Percentiles rank a stretch among this genome's conserved stretches.
Conservation (phyloP, 2,113 vertebrate genomes). For the Chionomys nivalis region DNA sequence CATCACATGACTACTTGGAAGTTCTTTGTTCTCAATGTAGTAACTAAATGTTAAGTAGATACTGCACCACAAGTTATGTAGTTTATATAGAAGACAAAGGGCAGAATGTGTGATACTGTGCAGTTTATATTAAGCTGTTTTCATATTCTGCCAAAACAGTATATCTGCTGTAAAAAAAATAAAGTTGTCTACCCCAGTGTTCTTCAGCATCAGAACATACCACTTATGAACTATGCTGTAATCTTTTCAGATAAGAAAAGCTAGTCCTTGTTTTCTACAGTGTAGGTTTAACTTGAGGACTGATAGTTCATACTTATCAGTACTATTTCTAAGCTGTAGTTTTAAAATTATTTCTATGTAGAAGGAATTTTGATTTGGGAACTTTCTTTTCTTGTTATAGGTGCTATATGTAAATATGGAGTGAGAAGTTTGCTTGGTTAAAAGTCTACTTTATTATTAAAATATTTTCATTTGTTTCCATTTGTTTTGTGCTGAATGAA, state of each 20-base stretch:
- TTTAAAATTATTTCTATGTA: slow-evolving; percentile 79
- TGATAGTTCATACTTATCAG: slow-evolving; percentile 66
- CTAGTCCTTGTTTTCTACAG: slow-evolving; percentile 76
- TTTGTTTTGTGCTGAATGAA: slow-evolving; percentile 79
- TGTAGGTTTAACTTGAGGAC: slow-evolving; percentile 76
- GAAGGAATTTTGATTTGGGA: slow-evolving; percentile 66
- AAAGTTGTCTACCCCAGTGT: slow-evolving; percentile 71
- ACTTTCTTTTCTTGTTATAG: slow-evolving; percentile 80
- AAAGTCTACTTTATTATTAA: slow-evolving; percentile 78
- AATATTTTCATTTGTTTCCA: slow-evolving; percentile 73
- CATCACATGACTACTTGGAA: slow-evolving; percentile 78
- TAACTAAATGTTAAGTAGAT: slow-evolving; percentile 72
- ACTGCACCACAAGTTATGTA: slow-evolving; percentile 71
- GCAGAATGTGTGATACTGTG: slow-evolving; percentile 71
- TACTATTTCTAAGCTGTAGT: slow-evolving; percentile 77
- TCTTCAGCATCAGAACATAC: slow-evolving; percentile 65
- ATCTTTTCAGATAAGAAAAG: slow-evolving; percentile 77
- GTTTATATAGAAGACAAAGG: slow-evolving; percentile 53
- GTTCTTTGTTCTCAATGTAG: slow-evolving; percentile 80
- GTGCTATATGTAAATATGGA: slow-evolving; percentile 88
- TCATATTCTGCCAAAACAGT: slow-evolving; percentile 77
- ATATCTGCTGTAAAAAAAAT: slow-evolving; percentile 78
- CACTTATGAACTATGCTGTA: slow-evolving; percentile 65
- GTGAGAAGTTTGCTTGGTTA: slow-evolving; percentile 69
- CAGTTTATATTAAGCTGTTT: slow-evolving; percentile 84